Conservation (phyloP, 1,140 invertebrate species). For the Pachyrhynchus sulphureomaculatus region DNA sequence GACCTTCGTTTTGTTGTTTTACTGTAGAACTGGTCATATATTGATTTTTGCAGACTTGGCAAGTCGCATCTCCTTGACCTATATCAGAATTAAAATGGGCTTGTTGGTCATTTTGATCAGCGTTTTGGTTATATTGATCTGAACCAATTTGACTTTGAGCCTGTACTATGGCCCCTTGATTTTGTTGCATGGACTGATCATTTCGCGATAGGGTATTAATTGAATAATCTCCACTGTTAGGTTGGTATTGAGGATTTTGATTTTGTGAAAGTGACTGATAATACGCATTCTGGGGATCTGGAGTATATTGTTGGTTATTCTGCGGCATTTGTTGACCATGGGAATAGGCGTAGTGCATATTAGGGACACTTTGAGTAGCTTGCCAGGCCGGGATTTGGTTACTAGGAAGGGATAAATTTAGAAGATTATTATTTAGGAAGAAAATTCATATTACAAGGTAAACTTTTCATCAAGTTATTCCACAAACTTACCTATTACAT, state of each 20-base stretch:
- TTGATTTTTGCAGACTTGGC: not conserved
- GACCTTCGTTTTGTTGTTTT: not conserved
- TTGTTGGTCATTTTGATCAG: not conserved
- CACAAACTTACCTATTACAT: slow-evolving; percentile 4
- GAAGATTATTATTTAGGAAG: too few species aligned
- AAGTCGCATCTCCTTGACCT: slow-evolving; percentile 5
- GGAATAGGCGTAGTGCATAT: not conserved
- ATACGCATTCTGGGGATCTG: not conserved
- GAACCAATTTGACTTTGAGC: too few species aligned
- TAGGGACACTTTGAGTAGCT: slow-evolving; percentile 8
- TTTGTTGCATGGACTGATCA: too few species aligned
- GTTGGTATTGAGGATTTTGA: not conserved
- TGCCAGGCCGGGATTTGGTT: slow-evolving; percentile 4
- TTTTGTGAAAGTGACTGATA: too few species aligned
- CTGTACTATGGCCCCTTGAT: too few species aligned
- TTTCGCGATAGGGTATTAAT: not conserved
- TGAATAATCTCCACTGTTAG: not conserved
- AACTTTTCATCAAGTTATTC: too few species aligned
- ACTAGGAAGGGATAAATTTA: too few species aligned
- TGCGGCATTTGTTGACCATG: not conserved
- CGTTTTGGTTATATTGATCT: too few species aligned
- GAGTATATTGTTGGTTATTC: not conserved
- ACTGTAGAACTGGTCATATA: not conserved
- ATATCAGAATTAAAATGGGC: not conserved
- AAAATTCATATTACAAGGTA: too few species aligned